Conservation (phyloP, 2,797 vertebrate genomes). For the Heliangelus exortis region DNA sequence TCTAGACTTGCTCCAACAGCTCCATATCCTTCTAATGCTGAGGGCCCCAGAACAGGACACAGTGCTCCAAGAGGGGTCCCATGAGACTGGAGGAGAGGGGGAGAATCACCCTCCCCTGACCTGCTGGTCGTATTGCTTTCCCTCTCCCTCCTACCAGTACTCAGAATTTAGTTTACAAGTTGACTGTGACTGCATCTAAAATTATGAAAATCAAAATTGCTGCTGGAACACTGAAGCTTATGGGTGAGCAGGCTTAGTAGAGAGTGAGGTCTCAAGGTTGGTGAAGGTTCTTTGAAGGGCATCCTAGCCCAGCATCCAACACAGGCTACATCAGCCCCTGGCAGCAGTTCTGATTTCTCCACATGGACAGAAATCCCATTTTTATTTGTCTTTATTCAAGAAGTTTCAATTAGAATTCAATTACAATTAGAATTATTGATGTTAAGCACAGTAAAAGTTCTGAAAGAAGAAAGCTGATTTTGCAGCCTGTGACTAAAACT, state of each 20-base stretch:
- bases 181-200: background rate
- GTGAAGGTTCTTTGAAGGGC: background rate
- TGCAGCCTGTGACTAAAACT: background rate
- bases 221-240: background rate
- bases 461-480: background rate
- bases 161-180: background rate
- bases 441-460: background rate
- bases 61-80: too few species aligned
- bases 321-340: fast-evolving
- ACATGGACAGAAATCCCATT: background rate
- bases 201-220: background rate
- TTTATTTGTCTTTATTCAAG: background rate
- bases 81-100: too few species aligned
- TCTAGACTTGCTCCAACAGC: too few species aligned
- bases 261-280: fast-evolving
- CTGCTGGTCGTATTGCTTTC: background rate
- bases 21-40: too few species aligned
- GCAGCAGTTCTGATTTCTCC: background rate
- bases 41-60: too few species aligned
- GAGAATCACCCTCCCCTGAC: too few species aligned
- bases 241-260: background rate
- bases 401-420: background rate
- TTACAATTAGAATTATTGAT: background rate
- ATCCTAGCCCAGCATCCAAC: fast-evolving
- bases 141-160: background rate